Percentiles rank a stretch among this genome's conserved stretches.
These are phyloP conservation scores for Neoseiulus cucumeris DNA, from an alignment of 1,140 invertebrate genomes.

Conservation along the genomic window DNA sequence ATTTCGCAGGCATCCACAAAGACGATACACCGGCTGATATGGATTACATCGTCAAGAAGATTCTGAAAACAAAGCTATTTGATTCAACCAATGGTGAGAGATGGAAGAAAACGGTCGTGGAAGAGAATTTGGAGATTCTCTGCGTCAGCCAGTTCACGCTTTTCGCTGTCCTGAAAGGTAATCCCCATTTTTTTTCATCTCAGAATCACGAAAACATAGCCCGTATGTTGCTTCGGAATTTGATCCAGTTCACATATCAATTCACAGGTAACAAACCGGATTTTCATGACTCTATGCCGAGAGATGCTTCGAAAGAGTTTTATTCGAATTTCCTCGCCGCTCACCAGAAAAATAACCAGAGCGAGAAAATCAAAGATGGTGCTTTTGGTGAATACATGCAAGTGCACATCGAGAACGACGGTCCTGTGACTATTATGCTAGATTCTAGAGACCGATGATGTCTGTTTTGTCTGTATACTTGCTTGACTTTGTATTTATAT, in stretches of 20 bases:
- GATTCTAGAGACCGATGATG: slow-evolving; percentile 38
- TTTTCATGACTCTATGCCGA: slow-evolving; percentile 65
- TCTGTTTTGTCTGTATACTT: no score
- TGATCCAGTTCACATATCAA: not conserved
- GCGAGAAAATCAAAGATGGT: slow-evolving; percentile 56
- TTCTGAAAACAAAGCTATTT: slow-evolving; percentile 58
- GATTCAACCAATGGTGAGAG: slow-evolving; percentile 44
- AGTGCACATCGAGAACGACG: slow-evolving; percentile 56
- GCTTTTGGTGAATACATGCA: not conserved
- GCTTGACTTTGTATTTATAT: no score
- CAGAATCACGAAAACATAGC: not conserved
- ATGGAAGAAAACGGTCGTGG: slow-evolving; percentile 56
- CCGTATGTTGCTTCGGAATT: not conserved
- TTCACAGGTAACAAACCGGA: slow-evolving; percentile 63
- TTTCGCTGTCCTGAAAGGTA: slow-evolving; percentile 47
- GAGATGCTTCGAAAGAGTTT: slow-evolving; percentile 46
- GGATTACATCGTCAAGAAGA: slow-evolving; percentile 46
- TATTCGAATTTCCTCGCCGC: slow-evolving; percentile 51
- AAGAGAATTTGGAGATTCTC: slow-evolving; percentile 35
- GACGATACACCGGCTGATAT: slow-evolving; percentile 6
- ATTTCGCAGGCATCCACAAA: not conserved
- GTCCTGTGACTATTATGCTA: slow-evolving; percentile 66
- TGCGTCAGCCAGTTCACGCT: slow-evolving; percentile 59
- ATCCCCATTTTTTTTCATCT: not conserved
- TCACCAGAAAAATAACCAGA: slow-evolving; percentile 41